These are phyloP conservation scores for Myocastor coypus DNA, from an alignment of 2,113 vertebrate species.

Conservation along the genomic window DNA sequence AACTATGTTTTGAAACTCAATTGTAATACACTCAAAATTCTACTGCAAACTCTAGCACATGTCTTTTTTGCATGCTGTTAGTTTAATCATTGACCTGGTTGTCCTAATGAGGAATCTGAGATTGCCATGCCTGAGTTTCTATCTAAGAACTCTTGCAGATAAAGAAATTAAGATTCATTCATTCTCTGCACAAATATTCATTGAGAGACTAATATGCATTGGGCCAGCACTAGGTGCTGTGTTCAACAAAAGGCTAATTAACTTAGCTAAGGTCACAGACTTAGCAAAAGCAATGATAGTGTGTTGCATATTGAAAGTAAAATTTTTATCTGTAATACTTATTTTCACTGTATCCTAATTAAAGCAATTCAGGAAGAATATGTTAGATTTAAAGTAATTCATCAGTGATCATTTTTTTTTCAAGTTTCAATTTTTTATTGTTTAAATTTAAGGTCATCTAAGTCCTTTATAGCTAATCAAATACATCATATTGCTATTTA, in stretches of 20 bases:
- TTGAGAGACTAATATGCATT: neutral
- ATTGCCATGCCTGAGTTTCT: neutral
- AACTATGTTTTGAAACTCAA: constrained; percentile 35
- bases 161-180: constrained; percentile 51
- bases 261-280: constrained; percentile 44
- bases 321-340: constrained; percentile 57
- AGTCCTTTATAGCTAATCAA: constrained; percentile 44
- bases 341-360: constrained; percentile 48
- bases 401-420: constrained; percentile 29
- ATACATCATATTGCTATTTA: neutral
- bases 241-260: constrained; percentile 67
- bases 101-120: neutral
- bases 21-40: neutral
- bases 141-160: neutral
- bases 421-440: no score
- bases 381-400: constrained; percentile 28
- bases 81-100: neutral
- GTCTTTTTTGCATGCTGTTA: neutral
- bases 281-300: constrained; percentile 61
- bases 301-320: constrained; percentile 27
- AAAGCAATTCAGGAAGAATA: constrained; percentile 24
- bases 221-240: neutral
- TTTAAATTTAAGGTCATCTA: neutral
- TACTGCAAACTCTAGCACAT: neutral
- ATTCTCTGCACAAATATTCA: constrained; percentile 65